Conservation (phyloP, 2,113 vertebrate genomes). For the Montifringilla adamsi region DNA sequence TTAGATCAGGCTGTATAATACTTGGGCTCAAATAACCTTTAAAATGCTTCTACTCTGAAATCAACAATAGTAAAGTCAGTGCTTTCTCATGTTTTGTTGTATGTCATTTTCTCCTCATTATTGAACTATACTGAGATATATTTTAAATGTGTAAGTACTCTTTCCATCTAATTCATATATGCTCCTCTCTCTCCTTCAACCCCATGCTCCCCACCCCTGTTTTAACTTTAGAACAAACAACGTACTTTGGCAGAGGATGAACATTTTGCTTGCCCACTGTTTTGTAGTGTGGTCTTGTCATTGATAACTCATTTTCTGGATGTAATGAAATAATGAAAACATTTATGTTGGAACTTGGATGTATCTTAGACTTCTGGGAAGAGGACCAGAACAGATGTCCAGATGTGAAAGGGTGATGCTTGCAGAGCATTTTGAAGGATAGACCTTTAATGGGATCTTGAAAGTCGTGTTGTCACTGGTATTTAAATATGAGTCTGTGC, state of each 20-base stretch:
- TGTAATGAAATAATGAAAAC: neutral
- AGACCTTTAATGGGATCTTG: neutral
- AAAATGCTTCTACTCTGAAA: neutral
- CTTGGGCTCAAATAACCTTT: neutral
- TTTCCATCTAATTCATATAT: neutral
- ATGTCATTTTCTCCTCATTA: neutral
- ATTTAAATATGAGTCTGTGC: neutral
- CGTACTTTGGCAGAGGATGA: neutral
- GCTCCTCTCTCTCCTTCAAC: neutral
- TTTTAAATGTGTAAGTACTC: neutral
- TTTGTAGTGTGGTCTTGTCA: neutral
- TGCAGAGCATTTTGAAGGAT: neutral
- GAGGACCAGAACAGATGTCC: neutral
- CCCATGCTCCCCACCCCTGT: fast-evolving
- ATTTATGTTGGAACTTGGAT: neutral
- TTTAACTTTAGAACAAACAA: neutral
- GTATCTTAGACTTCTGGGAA: neutral
- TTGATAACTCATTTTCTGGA: neutral
- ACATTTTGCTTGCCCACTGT: neutral
- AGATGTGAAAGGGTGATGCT: neutral
- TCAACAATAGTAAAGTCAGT: neutral
- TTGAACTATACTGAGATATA: neutral
- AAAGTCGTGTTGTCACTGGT: neutral
- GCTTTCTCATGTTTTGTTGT: neutral
- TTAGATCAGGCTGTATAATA: neutral